phyloP scores from a whole-genome alignment of 2,797 vertebrate species.

The Sphenopsis melanotis region DNA sequence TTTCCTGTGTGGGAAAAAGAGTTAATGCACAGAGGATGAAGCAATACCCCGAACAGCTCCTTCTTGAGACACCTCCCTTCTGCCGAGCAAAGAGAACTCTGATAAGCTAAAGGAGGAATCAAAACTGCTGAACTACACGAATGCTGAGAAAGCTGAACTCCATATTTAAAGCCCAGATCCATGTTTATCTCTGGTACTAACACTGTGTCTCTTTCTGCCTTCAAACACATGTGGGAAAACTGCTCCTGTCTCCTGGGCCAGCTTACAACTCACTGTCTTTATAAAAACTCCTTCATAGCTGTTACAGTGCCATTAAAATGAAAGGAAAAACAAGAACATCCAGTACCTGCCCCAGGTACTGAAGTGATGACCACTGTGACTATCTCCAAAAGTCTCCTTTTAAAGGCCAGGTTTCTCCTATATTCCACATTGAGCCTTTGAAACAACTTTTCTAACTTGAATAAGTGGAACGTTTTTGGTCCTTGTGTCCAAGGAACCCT shows the following conservation, averaged over 20 bases:
- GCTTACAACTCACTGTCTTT: background rate
- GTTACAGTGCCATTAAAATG: background rate
- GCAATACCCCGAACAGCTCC: background rate
- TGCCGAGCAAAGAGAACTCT: background rate
- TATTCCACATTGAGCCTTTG: background rate
- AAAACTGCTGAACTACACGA: background rate
- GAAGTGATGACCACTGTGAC: background rate
- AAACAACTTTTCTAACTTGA: background rate
- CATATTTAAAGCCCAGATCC: background rate
- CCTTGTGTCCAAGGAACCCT: background rate
- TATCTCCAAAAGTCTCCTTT: background rate
- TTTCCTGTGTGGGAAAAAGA: background rate
- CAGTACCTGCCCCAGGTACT: background rate
- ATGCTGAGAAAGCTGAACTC: background rate
- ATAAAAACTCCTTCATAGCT: background rate
- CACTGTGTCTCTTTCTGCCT: background rate
- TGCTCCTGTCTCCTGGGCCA: background rate
- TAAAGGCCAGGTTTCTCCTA: background rate
- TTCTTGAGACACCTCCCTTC: background rate
- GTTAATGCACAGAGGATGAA: background rate
- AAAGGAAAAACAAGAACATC: background rate
- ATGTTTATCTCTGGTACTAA: background rate
- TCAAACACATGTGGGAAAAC: background rate
- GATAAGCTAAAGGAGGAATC: background rate
- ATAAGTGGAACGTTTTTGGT: background rate